Evolutionary conservation across 2,797 vertebrate genomes (phyloP).

Genomic region (Esox masquinongy): DNA sequence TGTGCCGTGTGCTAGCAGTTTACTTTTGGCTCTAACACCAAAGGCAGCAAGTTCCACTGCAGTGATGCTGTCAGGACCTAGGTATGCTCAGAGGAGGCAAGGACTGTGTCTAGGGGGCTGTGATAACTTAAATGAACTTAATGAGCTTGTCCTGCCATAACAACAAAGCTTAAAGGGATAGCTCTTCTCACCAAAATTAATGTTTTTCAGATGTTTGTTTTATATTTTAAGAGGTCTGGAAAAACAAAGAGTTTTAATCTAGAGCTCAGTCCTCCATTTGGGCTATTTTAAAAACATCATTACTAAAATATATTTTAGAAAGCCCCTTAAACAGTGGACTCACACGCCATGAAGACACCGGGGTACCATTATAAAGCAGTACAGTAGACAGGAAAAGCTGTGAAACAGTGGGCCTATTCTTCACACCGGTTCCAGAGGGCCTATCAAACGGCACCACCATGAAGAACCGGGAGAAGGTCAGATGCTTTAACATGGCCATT

Average conservation of each 20-base stretch:
- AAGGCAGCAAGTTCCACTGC: conserved; percentile 20
- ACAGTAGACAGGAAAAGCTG: conserved; percentile 31
- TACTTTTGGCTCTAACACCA: conserved; percentile 11
- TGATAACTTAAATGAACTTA: conserved; percentile 44
- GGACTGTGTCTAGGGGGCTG: conserved; percentile 28
- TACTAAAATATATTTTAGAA: neutral
- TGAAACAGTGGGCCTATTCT: conserved; percentile 34
- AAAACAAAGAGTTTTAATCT: neutral
- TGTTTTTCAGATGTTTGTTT: neutral
- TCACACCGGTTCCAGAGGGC: conserved; percentile 32
- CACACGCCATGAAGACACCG: neutral
- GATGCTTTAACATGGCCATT: conserved; percentile 53
- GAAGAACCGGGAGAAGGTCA: conserved; percentile 34
- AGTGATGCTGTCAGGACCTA: conserved; percentile 31
- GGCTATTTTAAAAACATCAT: neutral
- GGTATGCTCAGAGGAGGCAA: conserved; percentile 18
- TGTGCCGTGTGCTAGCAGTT: conserved; percentile 32
- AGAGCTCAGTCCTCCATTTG: neutral
- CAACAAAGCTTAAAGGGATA: neutral
- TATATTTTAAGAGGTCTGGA: neutral
- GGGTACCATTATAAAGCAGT: neutral
- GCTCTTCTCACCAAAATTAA: neutral
- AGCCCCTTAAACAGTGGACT: neutral
- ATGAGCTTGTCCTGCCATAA: conserved; percentile 21
- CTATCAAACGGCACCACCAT: conserved; percentile 44